Percentiles rank a stretch among this genome's conserved stretches.
These are phyloP conservation scores for Sparidentex hasta DNA, from an alignment of 2,797 vertebrate genomes.

Conservation along the genomic window DNA sequence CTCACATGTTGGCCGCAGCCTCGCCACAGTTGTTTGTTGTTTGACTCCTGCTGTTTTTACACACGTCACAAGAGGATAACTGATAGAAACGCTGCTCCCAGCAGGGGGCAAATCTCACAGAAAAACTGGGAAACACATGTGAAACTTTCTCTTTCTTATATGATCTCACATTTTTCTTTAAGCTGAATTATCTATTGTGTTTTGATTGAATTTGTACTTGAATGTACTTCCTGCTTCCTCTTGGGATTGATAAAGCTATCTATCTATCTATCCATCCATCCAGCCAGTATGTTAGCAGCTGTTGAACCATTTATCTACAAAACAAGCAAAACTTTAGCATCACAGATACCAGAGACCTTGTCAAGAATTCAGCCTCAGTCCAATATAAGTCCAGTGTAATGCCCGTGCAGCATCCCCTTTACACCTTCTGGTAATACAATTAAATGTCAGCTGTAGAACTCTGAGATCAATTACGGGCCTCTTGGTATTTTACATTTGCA, in stretches of 20 bases:
- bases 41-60: neutral
- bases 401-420: neutral
- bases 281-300: no score
- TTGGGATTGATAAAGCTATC: no score
- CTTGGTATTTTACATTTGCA: neutral
- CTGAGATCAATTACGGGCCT: neutral
- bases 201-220: no score
- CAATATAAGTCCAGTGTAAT: neutral
- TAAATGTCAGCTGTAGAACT: slow-evolving; percentile 9
- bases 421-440: neutral
- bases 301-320: neutral
- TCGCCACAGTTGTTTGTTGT: neutral
- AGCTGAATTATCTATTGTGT: neutral
- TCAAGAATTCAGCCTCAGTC: neutral
- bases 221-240: no score
- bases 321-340: neutral
- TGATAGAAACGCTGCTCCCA: neutral
- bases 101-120: neutral
- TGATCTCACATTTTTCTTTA: neutral
- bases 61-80: neutral
- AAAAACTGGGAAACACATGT: neutral
- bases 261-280: no score
- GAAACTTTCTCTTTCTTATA: neutral
- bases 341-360: neutral
- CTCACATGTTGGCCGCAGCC: neutral